Evolutionary conservation across 2,113 vertebrate genomes (phyloP).

Genomic region (Uria lomvia): DNA sequence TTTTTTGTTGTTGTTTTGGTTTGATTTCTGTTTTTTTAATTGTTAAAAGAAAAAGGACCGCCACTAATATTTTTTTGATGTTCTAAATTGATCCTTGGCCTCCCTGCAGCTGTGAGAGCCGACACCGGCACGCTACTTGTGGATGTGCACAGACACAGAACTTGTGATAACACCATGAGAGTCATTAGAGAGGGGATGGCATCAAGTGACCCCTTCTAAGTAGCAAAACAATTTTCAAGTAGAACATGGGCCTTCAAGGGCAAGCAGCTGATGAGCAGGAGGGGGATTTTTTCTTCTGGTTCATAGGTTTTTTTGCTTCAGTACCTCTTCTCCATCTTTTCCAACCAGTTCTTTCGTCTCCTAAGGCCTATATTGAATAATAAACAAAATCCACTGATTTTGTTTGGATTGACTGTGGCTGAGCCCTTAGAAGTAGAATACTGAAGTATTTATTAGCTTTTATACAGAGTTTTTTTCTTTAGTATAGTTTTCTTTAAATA

Average conservation of each 20-base stretch:
- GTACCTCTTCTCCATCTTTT: neutral
- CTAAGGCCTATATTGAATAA: neutral
- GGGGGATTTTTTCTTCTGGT: neutral
- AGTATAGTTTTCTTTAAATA: neutral
- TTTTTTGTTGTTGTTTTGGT: neutral
- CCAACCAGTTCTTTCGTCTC: neutral
- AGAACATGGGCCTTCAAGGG: neutral
- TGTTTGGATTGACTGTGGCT: neutral
- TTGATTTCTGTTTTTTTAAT: neutral
- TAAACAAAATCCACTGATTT: neutral
- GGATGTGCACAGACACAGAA: neutral
- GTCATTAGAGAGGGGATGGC: neutral
- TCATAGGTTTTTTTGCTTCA: neutral
- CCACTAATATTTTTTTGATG: neutral
- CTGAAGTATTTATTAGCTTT: neutral
- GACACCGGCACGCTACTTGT: neutral
- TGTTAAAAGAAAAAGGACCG: neutral
- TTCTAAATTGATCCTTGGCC: neutral
- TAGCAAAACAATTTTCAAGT: neutral
- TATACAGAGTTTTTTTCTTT: neutral
- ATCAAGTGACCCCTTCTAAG: neutral
- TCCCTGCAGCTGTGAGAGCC: neutral
- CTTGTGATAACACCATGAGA: neutral
- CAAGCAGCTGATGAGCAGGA: neutral
- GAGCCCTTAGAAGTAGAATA: neutral